Conservation (phyloP, 2,797 vertebrate species). For the Crypturellus tataupa region DNA sequence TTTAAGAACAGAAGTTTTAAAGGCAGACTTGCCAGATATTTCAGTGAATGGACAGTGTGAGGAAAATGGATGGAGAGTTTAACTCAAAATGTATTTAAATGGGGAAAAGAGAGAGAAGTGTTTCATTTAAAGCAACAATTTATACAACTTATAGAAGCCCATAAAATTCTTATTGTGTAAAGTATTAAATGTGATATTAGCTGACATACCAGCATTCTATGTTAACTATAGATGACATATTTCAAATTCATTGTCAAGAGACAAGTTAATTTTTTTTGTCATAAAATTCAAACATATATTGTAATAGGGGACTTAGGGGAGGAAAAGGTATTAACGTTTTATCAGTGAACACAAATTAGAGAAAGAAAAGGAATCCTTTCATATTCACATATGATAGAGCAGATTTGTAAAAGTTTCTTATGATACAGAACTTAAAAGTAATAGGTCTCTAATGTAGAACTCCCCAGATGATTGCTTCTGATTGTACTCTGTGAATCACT, state of each 20-base stretch:
- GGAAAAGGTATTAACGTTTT: background rate
- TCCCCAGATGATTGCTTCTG: background rate
- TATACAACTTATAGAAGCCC: background rate
- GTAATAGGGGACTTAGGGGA: background rate
- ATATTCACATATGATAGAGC: background rate
- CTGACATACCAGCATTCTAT: background rate
- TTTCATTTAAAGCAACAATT: background rate
- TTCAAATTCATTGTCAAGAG: constrained; percentile 13
- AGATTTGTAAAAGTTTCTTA: background rate
- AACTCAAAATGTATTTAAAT: background rate
- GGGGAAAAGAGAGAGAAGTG: accelerated
- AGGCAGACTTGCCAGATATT: background rate
- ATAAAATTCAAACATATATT: background rate
- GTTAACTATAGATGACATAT: background rate
- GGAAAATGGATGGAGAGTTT: background rate
- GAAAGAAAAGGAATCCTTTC: background rate
- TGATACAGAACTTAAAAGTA: background rate
- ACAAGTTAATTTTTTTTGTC: background rate
- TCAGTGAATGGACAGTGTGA: background rate
- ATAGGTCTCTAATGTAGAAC: background rate
- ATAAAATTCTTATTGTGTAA: background rate
- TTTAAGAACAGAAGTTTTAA: background rate
- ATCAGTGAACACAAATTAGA: background rate
- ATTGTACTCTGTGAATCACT: background rate
- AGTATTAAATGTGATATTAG: background rate